Evolutionary conservation across 2,888 invertebrate species (phyloP).

Genomic region (Lepas anatifera): DNA sequence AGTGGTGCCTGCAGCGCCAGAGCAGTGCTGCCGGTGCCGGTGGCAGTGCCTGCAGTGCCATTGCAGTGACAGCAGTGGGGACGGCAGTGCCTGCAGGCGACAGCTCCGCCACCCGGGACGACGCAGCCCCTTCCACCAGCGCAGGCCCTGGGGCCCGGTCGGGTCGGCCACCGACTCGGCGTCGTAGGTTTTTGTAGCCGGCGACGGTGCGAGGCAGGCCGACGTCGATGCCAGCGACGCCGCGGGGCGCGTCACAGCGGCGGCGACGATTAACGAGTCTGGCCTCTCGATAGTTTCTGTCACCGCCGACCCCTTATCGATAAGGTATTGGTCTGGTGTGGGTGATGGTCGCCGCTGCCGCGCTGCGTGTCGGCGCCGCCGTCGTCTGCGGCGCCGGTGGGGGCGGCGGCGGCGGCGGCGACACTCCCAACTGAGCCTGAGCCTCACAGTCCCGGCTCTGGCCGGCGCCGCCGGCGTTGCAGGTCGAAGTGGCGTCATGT

Average conservation of each 20-base stretch:
- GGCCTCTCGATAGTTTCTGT: background rate
- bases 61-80: too few species aligned
- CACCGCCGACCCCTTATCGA: background rate
- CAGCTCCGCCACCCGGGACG: too few species aligned
- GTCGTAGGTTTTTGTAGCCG: background rate
- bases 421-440: background rate
- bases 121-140: too few species aligned
- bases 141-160: too few species aligned
- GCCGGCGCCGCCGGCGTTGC: too few species aligned
- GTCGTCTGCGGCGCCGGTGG: background rate
- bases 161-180: too few species aligned
- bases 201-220: background rate
- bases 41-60: too few species aligned
- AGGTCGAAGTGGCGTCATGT: background rate
- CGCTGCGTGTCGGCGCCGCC: background rate
- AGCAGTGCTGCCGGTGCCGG: too few species aligned
- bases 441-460: background rate
- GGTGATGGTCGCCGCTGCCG: background rate
- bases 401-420: background rate
- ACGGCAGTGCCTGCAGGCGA: too few species aligned
- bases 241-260: background rate
- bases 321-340: conserved; percentile 1
- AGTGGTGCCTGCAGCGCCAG: too few species aligned
- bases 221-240: background rate
- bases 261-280: background rate